A percentile compares a stretch with the other conserved stretches of the same genome.
Evolutionary conservation across 1,140 invertebrate genomes (phyloP).

Genomic region (Drosophila rufa): DNA sequence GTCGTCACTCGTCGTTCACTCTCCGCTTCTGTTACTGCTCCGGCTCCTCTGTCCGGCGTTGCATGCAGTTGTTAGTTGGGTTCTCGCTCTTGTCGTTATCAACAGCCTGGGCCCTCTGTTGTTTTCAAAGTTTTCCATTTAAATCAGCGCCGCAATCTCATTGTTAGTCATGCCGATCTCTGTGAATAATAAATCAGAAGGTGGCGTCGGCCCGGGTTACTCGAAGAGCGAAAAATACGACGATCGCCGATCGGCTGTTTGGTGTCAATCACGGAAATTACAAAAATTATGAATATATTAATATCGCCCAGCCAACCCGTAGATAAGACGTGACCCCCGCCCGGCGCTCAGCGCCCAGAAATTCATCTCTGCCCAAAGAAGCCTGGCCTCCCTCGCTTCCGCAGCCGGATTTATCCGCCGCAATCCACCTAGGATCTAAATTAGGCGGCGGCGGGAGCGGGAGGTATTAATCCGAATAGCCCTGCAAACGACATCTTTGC

Average conservation of each 20-base stretch:
- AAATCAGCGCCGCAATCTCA: constrained; percentile 61
- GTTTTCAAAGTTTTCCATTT: constrained; percentile 63
- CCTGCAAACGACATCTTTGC: background rate
- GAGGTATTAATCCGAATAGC: background rate
- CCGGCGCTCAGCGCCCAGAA: background rate
- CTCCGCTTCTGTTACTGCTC: background rate
- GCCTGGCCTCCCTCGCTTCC: background rate
- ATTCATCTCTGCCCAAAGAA: background rate
- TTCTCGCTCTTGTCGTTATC: constrained; percentile 32
- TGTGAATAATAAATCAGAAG: constrained; percentile 52
- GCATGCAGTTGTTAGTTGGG: constrained; percentile 45
- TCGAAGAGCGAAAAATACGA: constrained; percentile 37
- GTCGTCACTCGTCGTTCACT: background rate
- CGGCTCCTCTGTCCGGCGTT: constrained; percentile 43
- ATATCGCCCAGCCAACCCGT: constrained; percentile 10
- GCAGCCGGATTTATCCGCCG: background rate
- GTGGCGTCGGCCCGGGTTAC: constrained; percentile 51
- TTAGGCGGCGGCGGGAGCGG: background rate
- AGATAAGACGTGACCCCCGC: constrained; percentile 35
- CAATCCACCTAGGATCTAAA: background rate
- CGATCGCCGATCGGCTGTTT: constrained; percentile 17
- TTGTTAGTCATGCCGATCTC: constrained; percentile 52
- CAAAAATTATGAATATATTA: constrained; percentile 9
- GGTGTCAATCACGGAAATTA: constrained; percentile 34
- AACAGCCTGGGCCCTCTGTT: constrained; percentile 36